phyloP scores from a whole-genome alignment of 1,140 invertebrate genomes.

The Thaumetopoea pityocampa region DNA sequence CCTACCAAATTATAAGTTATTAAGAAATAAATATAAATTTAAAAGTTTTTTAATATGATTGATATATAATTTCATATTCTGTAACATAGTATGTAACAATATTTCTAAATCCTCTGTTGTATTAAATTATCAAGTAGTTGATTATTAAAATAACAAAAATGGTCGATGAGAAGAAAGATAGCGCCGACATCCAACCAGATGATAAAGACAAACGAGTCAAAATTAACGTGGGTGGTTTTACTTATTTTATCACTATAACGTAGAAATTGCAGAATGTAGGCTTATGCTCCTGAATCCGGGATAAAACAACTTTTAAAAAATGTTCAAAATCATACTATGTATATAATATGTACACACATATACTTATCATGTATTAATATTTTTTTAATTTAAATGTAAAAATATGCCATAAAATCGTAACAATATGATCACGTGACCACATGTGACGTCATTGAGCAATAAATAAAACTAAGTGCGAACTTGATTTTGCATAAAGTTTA shows the following conservation, averaged over 20 bases:
- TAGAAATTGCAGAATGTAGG: too few species aligned
- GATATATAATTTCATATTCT: background rate
- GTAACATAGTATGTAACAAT: background rate
- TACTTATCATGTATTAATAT: too few species aligned
- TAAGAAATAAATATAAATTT: conserved; percentile 9
- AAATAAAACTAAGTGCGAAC: too few species aligned
- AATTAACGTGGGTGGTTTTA: conserved; percentile 38
- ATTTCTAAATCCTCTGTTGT: too few species aligned
- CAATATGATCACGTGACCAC: too few species aligned
- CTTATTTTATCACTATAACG: background rate
- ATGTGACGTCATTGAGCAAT: too few species aligned
- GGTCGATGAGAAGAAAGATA: conserved; percentile 25
- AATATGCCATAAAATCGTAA: too few species aligned
- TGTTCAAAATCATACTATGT: too few species aligned
- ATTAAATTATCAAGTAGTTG: conserved; percentile 4
- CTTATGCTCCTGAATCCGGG: background rate
- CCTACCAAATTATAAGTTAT: conserved; percentile 15
- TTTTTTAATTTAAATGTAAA: too few species aligned
- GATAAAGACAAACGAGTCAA: conserved; percentile 60
- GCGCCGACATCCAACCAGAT: conserved; percentile 14
- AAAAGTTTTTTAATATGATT: background rate
- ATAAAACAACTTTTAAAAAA: too few species aligned
- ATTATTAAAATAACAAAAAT: conserved; percentile 23
- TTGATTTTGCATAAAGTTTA: too few species aligned
- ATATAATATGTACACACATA: too few species aligned